Evolutionary conservation across 1,140 invertebrate genomes (phyloP).

Genomic region (Bombus vancouverensis): DNA sequence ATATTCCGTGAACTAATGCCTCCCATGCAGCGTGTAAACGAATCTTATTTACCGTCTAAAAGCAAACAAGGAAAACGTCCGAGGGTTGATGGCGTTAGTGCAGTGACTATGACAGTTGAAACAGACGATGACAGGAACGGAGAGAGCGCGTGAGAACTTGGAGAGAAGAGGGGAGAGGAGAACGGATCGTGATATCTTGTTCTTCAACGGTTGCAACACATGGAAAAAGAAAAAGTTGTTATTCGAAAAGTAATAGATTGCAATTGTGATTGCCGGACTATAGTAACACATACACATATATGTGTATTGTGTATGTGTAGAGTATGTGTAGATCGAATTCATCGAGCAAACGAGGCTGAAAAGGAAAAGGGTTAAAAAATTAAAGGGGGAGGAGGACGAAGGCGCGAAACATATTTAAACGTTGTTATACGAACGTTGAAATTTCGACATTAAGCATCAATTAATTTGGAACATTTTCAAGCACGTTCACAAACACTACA

Average conservation of each 20-base stretch:
- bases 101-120: constrained; percentile 50
- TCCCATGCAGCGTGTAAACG: constrained; percentile 63
- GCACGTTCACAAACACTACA: not conserved
- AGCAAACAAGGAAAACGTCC: constrained; percentile 52
- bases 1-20: constrained; percentile 65
- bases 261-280: not conserved
- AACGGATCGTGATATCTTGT: constrained; percentile 6
- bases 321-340: not conserved
- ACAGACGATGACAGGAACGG: constrained; percentile 45
- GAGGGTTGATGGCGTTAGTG: constrained; percentile 48
- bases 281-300: not conserved
- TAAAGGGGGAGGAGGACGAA: not conserved
- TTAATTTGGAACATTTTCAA: not conserved
- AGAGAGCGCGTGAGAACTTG: constrained; percentile 28
- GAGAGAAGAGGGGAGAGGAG: not conserved
- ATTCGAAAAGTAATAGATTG: not conserved
- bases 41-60: constrained; percentile 54
- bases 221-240: not conserved
- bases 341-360: no score
- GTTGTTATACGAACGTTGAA: not conserved
- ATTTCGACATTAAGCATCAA: not conserved
- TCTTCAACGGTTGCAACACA: not conserved
- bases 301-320: no score
- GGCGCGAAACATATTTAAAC: not conserved
- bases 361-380: no score